A percentile compares a stretch with the other conserved stretches of the same genome.
These are phyloP conservation scores for Hydrozoanthus gracilis DNA, from an alignment of 92 coral and sea anemone genomes.

Conservation along the genomic window DNA sequence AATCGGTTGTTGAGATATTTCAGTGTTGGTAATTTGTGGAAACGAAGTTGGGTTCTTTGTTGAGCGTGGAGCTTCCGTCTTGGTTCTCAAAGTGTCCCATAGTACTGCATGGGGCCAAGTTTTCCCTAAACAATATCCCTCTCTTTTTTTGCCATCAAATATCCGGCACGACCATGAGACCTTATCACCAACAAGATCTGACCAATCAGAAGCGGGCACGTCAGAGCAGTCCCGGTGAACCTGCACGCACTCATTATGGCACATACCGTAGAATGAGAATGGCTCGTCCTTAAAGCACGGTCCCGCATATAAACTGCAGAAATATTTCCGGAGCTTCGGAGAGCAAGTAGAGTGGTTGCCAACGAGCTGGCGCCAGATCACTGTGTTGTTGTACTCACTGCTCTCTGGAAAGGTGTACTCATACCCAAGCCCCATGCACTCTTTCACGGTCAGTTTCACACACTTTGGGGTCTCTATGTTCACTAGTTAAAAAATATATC, in stretches of 20 bases:
- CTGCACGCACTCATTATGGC: conserved; percentile 10
- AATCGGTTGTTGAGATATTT: too few species aligned
- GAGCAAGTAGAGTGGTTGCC: conserved; percentile 27
- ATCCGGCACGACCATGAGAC: conserved; percentile 21
- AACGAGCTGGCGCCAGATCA: conserved; percentile 1
- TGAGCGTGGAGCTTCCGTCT: neutral
- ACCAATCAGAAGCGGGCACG: conserved; percentile 26
- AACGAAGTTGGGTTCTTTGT: neutral
- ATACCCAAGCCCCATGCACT: conserved; percentile 38
- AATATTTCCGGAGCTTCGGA: conserved; percentile 17
- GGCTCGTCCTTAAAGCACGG: conserved; percentile 32
- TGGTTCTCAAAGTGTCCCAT: neutral
- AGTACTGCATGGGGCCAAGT: conserved; percentile 30
- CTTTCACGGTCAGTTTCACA: conserved; percentile 3
- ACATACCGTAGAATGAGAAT: conserved; percentile 9
- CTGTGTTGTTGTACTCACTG: conserved; percentile 9
- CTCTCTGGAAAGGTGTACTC: neutral
- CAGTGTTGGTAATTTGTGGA: neutral
- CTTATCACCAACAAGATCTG: conserved; percentile 25
- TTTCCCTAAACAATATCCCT: conserved; percentile 20
- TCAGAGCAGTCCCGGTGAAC: conserved; percentile 15
- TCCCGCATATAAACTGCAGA: conserved; percentile 5
- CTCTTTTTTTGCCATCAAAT: neutral
- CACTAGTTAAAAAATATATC: neutral
- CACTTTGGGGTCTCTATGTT: neutral